phyloP scores from a whole-genome alignment of 2,888 invertebrate species.

The Eucriotettix oculatus region DNA sequence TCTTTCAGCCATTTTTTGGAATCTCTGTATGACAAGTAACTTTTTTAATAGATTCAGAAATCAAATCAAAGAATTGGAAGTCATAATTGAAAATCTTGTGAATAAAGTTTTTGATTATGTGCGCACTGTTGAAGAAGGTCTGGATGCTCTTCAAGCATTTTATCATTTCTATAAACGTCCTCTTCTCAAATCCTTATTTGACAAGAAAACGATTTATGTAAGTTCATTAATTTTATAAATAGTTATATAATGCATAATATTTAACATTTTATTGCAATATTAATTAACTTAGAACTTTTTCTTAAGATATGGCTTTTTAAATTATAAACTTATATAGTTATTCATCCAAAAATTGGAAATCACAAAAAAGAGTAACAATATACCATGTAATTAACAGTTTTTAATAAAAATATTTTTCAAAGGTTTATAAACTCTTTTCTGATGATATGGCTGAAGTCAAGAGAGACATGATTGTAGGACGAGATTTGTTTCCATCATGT shows the following conservation, averaged over 20 bases:
- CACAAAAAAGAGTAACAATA: too few relatives aligned
- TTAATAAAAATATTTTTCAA: neutral
- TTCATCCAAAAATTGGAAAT: too few relatives aligned
- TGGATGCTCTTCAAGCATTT: conserved; percentile 59
- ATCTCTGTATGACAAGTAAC: neutral
- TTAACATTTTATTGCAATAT: too few relatives aligned
- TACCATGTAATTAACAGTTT: neutral
- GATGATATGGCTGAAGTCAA: conserved; percentile 58
- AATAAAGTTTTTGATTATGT: conserved; percentile 61
- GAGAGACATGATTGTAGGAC: conserved; percentile 44
- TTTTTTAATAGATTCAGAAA: conserved; percentile 27
- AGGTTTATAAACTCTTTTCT: conserved; percentile 61
- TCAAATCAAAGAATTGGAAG: conserved; percentile 37
- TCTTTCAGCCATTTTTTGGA: neutral
- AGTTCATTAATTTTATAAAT: conserved; percentile 12
- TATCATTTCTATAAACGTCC: conserved; percentile 62
- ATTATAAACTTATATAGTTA: too few relatives aligned
- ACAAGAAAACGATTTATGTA: conserved; percentile 46
- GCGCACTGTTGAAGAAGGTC: conserved; percentile 63
- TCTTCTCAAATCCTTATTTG: conserved; percentile 49
- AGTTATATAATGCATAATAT: too few relatives aligned
- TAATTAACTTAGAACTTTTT: too few relatives aligned
- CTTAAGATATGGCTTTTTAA: too few relatives aligned
- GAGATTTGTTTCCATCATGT: conserved; percentile 42
- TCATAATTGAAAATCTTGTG: conserved; percentile 69